Evolutionary conservation across 2,888 invertebrate species (phyloP), one percentile per base, ranked within the genome.

Genomic region (Ochropacha duplaris): DNA sequence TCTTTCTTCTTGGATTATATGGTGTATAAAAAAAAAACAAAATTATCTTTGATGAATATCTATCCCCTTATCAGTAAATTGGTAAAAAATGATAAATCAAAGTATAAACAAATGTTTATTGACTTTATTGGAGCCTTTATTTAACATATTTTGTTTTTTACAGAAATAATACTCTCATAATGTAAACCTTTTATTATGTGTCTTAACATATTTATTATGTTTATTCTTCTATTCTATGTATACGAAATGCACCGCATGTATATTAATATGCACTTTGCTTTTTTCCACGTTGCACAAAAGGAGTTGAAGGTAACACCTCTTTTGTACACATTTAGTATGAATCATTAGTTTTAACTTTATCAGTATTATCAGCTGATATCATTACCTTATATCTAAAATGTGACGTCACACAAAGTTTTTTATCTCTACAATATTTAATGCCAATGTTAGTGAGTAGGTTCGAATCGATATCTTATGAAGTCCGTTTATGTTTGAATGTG

Each of bases 251-350:
- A 66, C 51, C 66, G 72, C 77, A 74, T 77, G 69, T 66, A 60
- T 86, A 72, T 87, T 88, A 89, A 81, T 74, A 75, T 62, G 75
- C 78, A 76, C 73, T 86, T 85, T 86, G 81, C 80, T 87, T 89
- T 83, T 16, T 81, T 80, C 69, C 79, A 74, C 74, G 75, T 70
- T 66, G 77, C 89, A 87, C 88, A 72, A 77, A 83, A 92, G 92
- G 92, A 92, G 77, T 78, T 92, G 60, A 92, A 92, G 92, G 92
- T 92, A 91, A 71, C 68, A 71, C 62, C 65, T 60, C 28, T 59
- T 58, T 57, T 52, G 34, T 44, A 44, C 16, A 51, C 44, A 31
- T 12, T 12, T 52, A 22, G 52, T 56, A 55, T 58, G 57, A 62
- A 22, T 67, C 61, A 75, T n/a, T 34, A 34, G 34, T 14, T 1